These are phyloP conservation scores for Thamnophis elegans DNA, from an alignment of 2,797 vertebrate genomes.

Conservation along the genomic window DNA sequence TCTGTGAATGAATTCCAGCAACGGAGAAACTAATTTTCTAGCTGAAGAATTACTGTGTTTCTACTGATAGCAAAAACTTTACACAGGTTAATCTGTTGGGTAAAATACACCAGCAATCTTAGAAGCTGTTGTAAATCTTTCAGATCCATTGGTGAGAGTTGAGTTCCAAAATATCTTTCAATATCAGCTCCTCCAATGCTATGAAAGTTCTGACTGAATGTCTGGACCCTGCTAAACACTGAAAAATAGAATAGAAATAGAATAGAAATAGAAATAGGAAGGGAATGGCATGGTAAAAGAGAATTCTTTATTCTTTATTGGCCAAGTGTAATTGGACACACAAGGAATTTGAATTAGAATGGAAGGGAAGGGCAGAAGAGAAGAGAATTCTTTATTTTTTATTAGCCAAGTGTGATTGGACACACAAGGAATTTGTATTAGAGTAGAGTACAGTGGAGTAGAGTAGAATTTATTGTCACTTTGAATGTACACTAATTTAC, in stretches of 20 bases:
- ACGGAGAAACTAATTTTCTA: background rate
- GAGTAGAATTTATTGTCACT: background rate
- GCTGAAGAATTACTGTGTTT: background rate
- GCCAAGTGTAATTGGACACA: too few species aligned
- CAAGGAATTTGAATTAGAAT: too few species aligned
- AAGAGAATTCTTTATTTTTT: too few species aligned
- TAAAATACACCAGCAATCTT: background rate
- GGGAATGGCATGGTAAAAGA: too few species aligned
- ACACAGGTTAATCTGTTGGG: background rate
- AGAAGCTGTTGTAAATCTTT: background rate
- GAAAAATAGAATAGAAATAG: background rate
- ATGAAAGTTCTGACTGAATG: background rate
- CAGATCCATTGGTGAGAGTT: background rate
- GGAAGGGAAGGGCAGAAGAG: too few species aligned
- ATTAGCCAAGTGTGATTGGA: too few species aligned
- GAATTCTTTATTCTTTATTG: too few species aligned
- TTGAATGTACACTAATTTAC: background rate
- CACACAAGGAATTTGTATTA: too few species aligned
- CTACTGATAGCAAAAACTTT: background rate
- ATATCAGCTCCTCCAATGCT: background rate
- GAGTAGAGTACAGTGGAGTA: too few species aligned
- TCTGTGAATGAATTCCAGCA: background rate
- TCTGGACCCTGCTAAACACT: background rate
- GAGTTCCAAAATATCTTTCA: background rate
- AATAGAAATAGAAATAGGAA: too few species aligned